phyloP scores from a whole-genome alignment of 37 sponge, comb jelly and placozoan species.

The Diacarnus erythraeanus region DNA sequence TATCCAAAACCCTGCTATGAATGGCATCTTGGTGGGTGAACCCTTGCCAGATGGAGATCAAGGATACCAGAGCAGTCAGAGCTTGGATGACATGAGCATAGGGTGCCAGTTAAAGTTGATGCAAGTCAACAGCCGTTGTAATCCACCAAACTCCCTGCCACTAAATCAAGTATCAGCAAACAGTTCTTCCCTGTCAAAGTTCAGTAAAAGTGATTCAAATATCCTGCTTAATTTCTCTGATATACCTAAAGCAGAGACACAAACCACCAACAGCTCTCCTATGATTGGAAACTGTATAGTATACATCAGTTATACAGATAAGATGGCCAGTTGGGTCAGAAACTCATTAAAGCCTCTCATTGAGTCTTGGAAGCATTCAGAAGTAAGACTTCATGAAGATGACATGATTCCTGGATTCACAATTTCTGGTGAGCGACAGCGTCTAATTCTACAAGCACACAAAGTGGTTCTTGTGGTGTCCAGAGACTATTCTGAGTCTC shows the following conservation, averaged over 20 bases:
- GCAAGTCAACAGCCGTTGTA: too few species aligned
- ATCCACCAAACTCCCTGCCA: too few species aligned
- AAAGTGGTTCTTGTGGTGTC: constrained; percentile 32
- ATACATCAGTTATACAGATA: constrained; percentile 40
- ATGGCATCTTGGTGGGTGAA: too few species aligned
- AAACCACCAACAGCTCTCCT: too few species aligned
- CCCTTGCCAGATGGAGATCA: too few species aligned
- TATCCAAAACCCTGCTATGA: too few species aligned
- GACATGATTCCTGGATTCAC: constrained; percentile 34
- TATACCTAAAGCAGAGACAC: too few species aligned
- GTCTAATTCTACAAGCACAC: constrained; percentile 34
- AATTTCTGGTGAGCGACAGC: constrained; percentile 22
- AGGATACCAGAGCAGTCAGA: too few species aligned
- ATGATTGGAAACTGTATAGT: neutral
- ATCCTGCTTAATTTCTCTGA: neutral
- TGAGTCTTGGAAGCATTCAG: neutral
- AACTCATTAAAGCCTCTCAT: constrained; percentile 12
- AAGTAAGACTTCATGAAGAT: constrained; percentile 17
- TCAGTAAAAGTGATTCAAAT: neutral
- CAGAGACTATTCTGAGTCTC: constrained; percentile 9
- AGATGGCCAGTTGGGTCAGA: neutral
- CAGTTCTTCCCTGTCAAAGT: neutral
- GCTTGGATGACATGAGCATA: too few species aligned
- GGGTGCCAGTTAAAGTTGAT: too few species aligned
- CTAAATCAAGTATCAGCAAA: too few species aligned